Conservation (phyloP, 2,113 vertebrate species). For the Mystacornis crossleyi region DNA sequence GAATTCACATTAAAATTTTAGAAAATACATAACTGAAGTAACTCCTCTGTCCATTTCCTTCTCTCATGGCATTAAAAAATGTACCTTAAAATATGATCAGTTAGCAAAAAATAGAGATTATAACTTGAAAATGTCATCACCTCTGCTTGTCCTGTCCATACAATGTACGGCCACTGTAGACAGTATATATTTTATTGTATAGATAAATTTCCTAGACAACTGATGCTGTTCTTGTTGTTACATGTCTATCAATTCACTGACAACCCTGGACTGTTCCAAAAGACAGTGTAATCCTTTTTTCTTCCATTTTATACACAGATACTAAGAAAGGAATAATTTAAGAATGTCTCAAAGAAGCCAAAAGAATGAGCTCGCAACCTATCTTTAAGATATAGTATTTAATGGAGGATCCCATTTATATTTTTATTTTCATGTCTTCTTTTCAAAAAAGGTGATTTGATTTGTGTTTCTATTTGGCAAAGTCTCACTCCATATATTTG, state of each 20-base stretch:
- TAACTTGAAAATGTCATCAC: not conserved
- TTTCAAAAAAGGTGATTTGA: not conserved
- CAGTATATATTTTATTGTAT: not conserved
- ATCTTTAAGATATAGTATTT: not conserved
- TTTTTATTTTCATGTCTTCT: not conserved
- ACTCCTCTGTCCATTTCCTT: not conserved
- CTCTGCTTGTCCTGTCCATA: not conserved
- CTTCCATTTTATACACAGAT: not conserved
- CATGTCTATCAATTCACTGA: not conserved
- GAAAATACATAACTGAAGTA: not conserved
- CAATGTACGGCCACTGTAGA: not conserved
- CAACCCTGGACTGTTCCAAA: not conserved
- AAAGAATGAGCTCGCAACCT: rapidly evolving
- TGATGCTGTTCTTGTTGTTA: not conserved
- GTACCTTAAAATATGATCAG: not conserved
- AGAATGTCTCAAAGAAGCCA: not conserved
- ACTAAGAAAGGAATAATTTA: not conserved
- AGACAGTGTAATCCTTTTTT: not conserved
- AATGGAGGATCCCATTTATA: not conserved
- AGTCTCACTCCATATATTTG: not conserved
- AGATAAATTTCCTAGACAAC: not conserved
- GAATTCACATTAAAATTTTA: not conserved
- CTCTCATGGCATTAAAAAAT: not conserved
- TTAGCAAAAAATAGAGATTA: not conserved
- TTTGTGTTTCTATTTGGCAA: not conserved